Percentiles rank a stretch among this genome's conserved stretches.
Evolutionary conservation across 2,888 invertebrate species (phyloP).

Genomic region (Hypena proboscidalis): DNA sequence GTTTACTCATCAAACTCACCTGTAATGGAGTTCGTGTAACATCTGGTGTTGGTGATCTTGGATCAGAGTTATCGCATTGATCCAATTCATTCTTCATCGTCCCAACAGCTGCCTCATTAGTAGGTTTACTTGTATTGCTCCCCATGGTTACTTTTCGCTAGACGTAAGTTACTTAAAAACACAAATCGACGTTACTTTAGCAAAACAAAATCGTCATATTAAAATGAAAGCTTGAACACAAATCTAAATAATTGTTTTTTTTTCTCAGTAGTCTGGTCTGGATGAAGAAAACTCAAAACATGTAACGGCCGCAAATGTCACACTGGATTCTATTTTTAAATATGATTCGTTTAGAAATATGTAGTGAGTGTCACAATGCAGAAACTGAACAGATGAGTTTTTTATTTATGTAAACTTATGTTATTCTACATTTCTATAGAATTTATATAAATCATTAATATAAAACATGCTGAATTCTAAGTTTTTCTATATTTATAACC

Average conservation of each 20-base stretch:
- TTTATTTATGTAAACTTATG: too few species aligned
- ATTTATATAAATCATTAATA: too few species aligned
- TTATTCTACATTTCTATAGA: too few species aligned
- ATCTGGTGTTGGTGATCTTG: conserved; percentile 86
- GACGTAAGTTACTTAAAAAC: conserved; percentile 3
- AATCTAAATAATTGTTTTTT: conserved; percentile 22
- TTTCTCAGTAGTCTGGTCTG: conserved; percentile 12
- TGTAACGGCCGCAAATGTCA: conserved; percentile 71
- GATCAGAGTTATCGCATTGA: conserved; percentile 71
- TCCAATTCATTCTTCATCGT: conserved; percentile 61
- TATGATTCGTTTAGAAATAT: conserved; percentile 23
- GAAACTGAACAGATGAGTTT: too few species aligned
- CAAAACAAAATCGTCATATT: conserved; percentile 30
- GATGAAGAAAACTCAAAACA: conserved; percentile 58
- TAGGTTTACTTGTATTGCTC: conserved; percentile 72
- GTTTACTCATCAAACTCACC: conserved; percentile 74
- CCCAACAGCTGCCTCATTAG: conserved; percentile 54
- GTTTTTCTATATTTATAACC: too few species aligned
- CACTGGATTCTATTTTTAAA: conserved; percentile 63
- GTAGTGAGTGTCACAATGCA: too few species aligned
- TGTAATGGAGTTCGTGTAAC: conserved; percentile 86
- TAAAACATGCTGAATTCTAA: too few species aligned
- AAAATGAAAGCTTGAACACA: conserved; percentile 7
- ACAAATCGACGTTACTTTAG: conserved; percentile 12
- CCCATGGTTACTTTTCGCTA: conserved; percentile 60